Conservation (phyloP, 2,888 invertebrate genomes). For the Xanthia icteritia region DNA sequence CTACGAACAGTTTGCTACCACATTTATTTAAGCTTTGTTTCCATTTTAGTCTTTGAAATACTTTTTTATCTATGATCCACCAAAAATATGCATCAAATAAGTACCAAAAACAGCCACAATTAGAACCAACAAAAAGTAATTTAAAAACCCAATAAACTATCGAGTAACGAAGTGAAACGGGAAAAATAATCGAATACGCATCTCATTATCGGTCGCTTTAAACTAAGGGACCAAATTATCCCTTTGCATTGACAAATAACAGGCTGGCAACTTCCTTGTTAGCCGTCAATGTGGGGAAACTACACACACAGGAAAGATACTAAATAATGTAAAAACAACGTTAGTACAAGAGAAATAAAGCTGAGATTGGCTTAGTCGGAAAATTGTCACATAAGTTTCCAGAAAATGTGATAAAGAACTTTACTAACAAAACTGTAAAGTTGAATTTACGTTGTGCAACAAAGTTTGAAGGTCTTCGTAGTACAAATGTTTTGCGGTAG, state of each 20-base stretch:
- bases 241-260: slow-evolving; percentile 88
- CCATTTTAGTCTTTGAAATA: not conserved
- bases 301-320: slow-evolving; percentile 56
- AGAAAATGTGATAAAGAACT: slow-evolving; percentile 23
- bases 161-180: slow-evolving; percentile 52
- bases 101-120: not conserved
- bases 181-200: slow-evolving; percentile 85
- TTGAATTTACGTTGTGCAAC: slow-evolving; percentile 63
- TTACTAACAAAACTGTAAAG: slow-evolving; percentile 21
- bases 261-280: slow-evolving; percentile 86
- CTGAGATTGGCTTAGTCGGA: slow-evolving; percentile 53
- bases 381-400: slow-evolving; percentile 25
- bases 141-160: slow-evolving; percentile 54
- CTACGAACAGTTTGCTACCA: not conserved
- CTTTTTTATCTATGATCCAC: not conserved
- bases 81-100: not conserved
- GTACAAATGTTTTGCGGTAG: slow-evolving; percentile 81
- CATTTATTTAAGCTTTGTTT: not conserved
- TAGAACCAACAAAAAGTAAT: slow-evolving; percentile 20
- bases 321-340: slow-evolving; percentile 57
- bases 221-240: slow-evolving; percentile 87
- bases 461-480: slow-evolving; percentile 64
- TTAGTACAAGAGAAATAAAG: slow-evolving; percentile 50
- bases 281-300: slow-evolving; percentile 81
- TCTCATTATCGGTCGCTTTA: slow-evolving; percentile 87